Percentiles rank a stretch among this genome's conserved stretches.
Evolutionary conservation across 1,140 invertebrate species (phyloP).

Genomic region (Andricus grossulariae): DNA sequence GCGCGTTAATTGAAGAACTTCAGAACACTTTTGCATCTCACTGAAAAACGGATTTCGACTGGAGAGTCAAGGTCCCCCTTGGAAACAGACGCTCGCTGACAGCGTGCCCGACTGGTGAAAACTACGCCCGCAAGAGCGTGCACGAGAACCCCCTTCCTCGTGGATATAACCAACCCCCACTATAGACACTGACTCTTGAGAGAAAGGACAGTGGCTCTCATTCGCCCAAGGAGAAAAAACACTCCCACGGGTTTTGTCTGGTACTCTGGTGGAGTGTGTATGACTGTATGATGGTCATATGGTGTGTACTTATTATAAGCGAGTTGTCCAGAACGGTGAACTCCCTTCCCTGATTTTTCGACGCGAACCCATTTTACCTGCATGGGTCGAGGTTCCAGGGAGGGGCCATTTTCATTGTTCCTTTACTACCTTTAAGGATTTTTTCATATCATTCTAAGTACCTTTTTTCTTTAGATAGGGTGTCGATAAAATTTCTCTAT

Average conservation of each 20-base stretch:
- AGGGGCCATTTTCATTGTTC: not conserved
- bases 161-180: slow-evolving; percentile 53
- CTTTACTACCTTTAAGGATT: not conserved
- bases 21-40: not conserved
- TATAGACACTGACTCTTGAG: slow-evolving; percentile 53
- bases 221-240: slow-evolving; percentile 37
- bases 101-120: slow-evolving; percentile 68
- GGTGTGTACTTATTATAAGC: not conserved
- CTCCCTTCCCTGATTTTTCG: not conserved
- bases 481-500: not conserved
- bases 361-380: slow-evolving; percentile 3
- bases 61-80: slow-evolving; percentile 45
- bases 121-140: slow-evolving; percentile 58
- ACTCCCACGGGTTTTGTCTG: slow-evolving; percentile 32
- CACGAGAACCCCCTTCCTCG: slow-evolving; percentile 52
- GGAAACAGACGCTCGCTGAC: slow-evolving; percentile 60
- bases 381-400: not conserved
- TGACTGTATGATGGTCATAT: not conserved
- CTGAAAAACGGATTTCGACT: not conserved
- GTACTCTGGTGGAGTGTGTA: not conserved
- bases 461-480: not conserved
- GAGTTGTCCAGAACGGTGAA: not conserved
- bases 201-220: slow-evolving; percentile 75
- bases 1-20: not conserved
- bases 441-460: not conserved